Evolutionary conservation across 2,113 vertebrate species (phyloP).

Genomic region (Todiramphus chloris): DNA sequence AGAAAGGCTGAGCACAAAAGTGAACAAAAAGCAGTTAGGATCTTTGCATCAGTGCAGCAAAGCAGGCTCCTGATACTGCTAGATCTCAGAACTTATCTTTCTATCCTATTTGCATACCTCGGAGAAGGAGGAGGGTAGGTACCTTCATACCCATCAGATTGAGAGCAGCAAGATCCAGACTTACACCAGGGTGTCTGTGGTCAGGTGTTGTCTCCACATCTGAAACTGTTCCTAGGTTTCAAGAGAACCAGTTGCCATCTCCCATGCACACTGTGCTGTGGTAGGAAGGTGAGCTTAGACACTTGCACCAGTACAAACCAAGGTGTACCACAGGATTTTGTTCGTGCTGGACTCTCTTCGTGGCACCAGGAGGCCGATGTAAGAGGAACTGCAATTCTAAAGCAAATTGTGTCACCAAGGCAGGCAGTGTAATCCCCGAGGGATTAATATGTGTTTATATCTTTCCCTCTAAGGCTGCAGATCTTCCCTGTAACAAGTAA

Average conservation of each 20-base stretch:
- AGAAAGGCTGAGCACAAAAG: background rate
- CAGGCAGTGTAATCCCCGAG: constrained; percentile 11
- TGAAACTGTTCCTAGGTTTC: background rate
- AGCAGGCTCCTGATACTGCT: background rate
- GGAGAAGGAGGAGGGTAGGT: background rate
- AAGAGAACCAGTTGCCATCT: background rate
- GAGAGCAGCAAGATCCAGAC: background rate
- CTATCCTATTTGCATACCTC: background rate
- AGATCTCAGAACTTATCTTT: background rate
- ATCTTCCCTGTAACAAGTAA: constrained; percentile 57
- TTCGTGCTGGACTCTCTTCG: background rate
- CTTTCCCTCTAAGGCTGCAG: constrained; percentile 56
- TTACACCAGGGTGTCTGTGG: background rate
- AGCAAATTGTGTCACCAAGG: background rate
- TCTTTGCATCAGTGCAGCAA: background rate
- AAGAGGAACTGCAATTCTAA: background rate
- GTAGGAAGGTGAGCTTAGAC: background rate
- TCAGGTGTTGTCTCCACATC: background rate
- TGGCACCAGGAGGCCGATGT: background rate
- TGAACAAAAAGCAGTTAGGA: background rate
- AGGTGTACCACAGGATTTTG: background rate
- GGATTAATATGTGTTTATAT: constrained; percentile 48
- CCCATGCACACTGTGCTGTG: background rate
- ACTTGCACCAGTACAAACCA: background rate
- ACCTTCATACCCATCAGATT: background rate